Conservation (phyloP, 2,113 vertebrate species). For the Heptranchias perlo region DNA sequence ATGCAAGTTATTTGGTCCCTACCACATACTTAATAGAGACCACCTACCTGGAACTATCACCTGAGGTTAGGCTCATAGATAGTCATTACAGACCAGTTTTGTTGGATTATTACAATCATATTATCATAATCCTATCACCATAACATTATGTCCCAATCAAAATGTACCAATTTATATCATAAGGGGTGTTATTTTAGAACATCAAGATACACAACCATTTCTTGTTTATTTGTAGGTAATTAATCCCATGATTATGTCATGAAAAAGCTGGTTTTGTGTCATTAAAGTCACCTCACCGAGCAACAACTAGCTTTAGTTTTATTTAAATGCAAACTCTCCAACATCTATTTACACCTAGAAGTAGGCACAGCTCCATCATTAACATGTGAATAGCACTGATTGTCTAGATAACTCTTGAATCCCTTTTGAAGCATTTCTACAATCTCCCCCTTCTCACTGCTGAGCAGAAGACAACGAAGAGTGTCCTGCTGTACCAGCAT, state of each 20-base stretch:
- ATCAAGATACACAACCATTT: not conserved
- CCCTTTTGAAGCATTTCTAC: not conserved
- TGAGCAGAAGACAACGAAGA: not conserved
- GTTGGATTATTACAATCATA: not conserved
- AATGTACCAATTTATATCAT: not conserved
- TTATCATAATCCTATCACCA: not conserved
- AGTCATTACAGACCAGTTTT: too few species aligned
- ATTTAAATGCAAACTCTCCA: not conserved
- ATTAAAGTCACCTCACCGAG: not conserved
- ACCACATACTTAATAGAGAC: too few species aligned
- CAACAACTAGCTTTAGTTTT: not conserved
- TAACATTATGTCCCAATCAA: not conserved
- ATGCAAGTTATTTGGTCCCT: too few species aligned
- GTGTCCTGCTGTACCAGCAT: not conserved
- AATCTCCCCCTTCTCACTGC: not conserved
- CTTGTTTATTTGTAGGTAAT: not conserved
- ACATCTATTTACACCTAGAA: not conserved
- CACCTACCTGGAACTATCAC: too few species aligned
- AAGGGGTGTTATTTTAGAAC: not conserved
- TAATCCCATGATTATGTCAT: not conserved
- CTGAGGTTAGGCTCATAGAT: too few species aligned
- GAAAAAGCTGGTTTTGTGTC: not conserved
- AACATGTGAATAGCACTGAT: not conserved
- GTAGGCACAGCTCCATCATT: not conserved
- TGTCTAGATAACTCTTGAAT: not conserved